Evolutionary conservation across 1,140 invertebrate species (phyloP), one percentile per base, ranked within the genome.

Genomic region (Pseudomyrmex gracilis): DNA sequence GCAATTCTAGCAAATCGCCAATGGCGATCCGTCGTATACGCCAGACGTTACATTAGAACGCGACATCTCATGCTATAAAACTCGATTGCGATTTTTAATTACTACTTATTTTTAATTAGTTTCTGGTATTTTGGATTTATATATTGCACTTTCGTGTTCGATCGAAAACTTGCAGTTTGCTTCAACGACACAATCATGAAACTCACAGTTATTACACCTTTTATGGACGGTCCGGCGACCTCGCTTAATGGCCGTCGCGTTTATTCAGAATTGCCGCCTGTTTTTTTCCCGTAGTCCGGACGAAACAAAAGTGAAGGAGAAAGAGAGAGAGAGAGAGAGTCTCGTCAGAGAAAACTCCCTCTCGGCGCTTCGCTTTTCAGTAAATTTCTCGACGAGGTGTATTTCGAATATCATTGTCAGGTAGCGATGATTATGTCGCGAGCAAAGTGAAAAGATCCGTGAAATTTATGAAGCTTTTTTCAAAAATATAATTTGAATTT

Each of bases 41-140:
- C 12, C 20, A 15, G 20, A 43, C 24, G 47, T 1, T n/a, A 8
- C 17, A 13, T 15, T 20, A 5, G 34, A 60, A 45, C 61, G 57
- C 24, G 45, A 63, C 43, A 73, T 67, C 58, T 24, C 43, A 24
- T 12, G 45, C 5, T 4, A 34, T 7, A 13, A 58, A 43, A 51
- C 15, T 17, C 61, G n/a, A n/a, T n/a, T n/a, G 80, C 66, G 71
- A 85, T 77, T 87, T 91, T 91, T 92, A 90, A 92, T 92, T 92
- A 88, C 90, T n/a, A n/a, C n/a, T n/a, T n/a, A n/a, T n/a, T n/a
- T n/a, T n/a, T n/a, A n/a, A n/a, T n/a, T n/a, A n/a, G 82, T 78
- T 90, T 85, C 74, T 73, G 64, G 67, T 76, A 58, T 84, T 63
- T 2, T 68, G 22, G 70, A 76, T 92, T 91, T 90, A 91, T n/a